Evolutionary conservation across 2,113 vertebrate species (phyloP).

Genomic region (Leiothrix lutea): DNA sequence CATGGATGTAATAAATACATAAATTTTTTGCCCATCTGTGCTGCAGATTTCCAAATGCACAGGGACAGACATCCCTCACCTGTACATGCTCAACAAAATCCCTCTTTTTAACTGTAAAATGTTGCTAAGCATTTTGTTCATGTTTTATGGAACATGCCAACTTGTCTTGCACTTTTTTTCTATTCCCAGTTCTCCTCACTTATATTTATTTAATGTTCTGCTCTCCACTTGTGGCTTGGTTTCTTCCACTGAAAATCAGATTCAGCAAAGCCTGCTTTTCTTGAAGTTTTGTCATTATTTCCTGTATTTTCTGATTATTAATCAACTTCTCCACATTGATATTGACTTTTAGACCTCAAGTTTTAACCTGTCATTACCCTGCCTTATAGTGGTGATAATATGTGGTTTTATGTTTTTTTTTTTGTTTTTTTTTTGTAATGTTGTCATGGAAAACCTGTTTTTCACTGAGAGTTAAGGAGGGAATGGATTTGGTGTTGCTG

Average conservation of each 20-base stretch:
- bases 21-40: accelerated
- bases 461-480: background rate
- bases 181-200: conserved; percentile 5
- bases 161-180: background rate
- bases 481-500: background rate
- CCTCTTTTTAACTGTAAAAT: background rate
- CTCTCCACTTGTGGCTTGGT: background rate
- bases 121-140: background rate
- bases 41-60: background rate
- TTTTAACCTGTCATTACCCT: background rate
- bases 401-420: background rate
- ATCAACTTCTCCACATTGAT: background rate
- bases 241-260: background rate
- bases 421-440: background rate
- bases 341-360: background rate
- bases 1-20: background rate
- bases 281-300: background rate
- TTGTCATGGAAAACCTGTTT: background rate
- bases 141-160: conserved; percentile 34
- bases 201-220: conserved; percentile 18
- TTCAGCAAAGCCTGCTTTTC: background rate
- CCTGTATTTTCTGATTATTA: background rate
- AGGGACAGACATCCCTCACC: background rate
- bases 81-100: background rate
- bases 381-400: background rate